Base-by-base conservation (phyloP, 2,113 vertebrate genomes). In the Heloderma charlesbogerti region DNA sequence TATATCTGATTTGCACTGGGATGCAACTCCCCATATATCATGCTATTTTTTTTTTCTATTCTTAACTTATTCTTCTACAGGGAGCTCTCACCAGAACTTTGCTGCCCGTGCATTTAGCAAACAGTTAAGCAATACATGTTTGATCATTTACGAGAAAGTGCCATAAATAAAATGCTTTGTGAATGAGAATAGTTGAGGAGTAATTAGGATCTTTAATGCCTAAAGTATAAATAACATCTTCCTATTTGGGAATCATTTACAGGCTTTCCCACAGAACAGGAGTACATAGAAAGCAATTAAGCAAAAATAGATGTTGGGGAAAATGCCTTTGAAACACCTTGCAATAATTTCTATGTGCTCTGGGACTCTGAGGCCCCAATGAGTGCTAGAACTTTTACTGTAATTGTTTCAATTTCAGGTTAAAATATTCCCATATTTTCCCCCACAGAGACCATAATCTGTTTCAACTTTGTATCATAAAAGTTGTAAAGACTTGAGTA, bases 171-270 rank as follows among this genome's bases (percentile, higher is more conserved):
- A 95, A 92, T 29, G 74, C 25, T 95, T 95, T 95, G 88, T 92
- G 93, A 83, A 94, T 90, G 57, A 93, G 94, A 86, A 92, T 88
- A 81, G 12, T 96, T 86, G 75, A 94, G 95, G 95, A 97, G 88
- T 96, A 96, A 96, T 94, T 96, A 96, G 91, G 93, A 91, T 86
- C 93, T 92, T 93, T 93, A 96, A 94, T 94, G 88, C 1, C 74
- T 91, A 87, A 91, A 94, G 90, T 94, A 96, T 94, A 92, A 95
- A 93, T 96, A 95, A 93, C 82, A 92, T 89, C 90, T 72, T 96
- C 66, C 72, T 93, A 91, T 89, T 93, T 91, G 16, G 84, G 40
- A 95, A 92, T 74, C 67, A 87, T 84, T 95, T 91, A 87, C 60
- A 91, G 67, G 85, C 91, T 88, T 91, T 95, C 93, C 80, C n/a